A percentile compares a stretch with the other conserved stretches of the same genome.
Conservation (phyloP, 2,888 invertebrate genomes). For the Sepioteuthis lessoniana region DNA sequence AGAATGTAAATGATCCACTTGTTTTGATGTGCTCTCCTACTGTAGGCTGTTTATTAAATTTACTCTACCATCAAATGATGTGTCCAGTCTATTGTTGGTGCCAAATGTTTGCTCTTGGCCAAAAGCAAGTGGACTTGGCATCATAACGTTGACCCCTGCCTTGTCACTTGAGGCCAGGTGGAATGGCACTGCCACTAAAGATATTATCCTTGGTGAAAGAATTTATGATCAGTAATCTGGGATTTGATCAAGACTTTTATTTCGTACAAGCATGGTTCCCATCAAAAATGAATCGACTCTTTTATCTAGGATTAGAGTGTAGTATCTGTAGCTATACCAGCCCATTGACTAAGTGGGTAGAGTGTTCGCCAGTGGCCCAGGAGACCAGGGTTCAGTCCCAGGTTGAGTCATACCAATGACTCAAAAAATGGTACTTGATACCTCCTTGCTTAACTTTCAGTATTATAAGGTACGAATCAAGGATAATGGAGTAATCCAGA, state of each 20-base stretch:
- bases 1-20: neutral
- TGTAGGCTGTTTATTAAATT: neutral
- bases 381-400: no score
- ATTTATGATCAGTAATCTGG: neutral
- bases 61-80: neutral
- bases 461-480: no score
- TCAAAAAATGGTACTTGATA: no score
- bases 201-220: neutral
- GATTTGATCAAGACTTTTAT: neutral
- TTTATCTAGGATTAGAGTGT: no score
- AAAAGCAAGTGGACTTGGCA: neutral
- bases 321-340: no score
- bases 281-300: no score
- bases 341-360: no score
- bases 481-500: no score
- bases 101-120: neutral
- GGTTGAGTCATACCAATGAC: no score
- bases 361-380: no score
- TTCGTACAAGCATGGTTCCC: neutral
- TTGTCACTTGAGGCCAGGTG: neutral
- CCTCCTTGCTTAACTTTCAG: no score
- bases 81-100: constrained; percentile 8
- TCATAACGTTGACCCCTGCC: neutral
- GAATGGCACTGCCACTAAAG: neutral
- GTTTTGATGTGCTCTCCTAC: neutral